Base-by-base conservation (phyloP, 2,113 vertebrate genomes). In the Climacteris rufus region DNA sequence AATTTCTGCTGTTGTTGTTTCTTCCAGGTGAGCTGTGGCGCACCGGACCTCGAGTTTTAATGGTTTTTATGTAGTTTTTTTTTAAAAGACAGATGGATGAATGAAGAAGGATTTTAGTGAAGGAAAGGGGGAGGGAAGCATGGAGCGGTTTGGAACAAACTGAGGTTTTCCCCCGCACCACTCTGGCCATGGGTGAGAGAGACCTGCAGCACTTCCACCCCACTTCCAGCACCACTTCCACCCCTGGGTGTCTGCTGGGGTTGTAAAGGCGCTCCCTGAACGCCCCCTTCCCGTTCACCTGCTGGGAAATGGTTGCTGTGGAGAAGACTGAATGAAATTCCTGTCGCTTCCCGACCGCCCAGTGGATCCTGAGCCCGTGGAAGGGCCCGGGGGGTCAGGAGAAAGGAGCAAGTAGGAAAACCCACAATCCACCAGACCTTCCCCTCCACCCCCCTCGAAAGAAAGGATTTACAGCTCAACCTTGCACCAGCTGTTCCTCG, bases 381-480 rank as follows among this genome's bases (percentile, higher is more conserved):
- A 91, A 50, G 61, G 93, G 52, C 82, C 93, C 52, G 54, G 68
- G 70, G 78, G 20, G 19, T 83, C 79, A 28, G 79, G 92, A 90
- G 91, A 94, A 95, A 94, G 89, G 69, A 89, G 47, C 85, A 35
- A 95, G 95, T 90, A 93, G 92, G 90, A 96, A 97, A 91, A 97
- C 92, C 69, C 76, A 54, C 85, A 61, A 40, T 75, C 93, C 2
- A 35, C 82, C 31, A 75, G 89, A 80, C 71, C 80, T 91, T 94
- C 83, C 82, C 93, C 72, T 94, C 95, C 82, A 4, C 95, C 91
- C 97, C 95, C 94, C 87, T 92, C 3, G 90, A 89, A 95, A 96
- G 87, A 96, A 97, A 97, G 98, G 98, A 97, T 98, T 98, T 98
- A 95, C 97, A 97, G 96, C 97, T 98, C 95, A 97, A 80, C 93